Percentiles rank a stretch among this genome's conserved stretches.
Evolutionary conservation across 2,888 invertebrate genomes (phyloP).

Genomic region (Nysson spinosus): DNA sequence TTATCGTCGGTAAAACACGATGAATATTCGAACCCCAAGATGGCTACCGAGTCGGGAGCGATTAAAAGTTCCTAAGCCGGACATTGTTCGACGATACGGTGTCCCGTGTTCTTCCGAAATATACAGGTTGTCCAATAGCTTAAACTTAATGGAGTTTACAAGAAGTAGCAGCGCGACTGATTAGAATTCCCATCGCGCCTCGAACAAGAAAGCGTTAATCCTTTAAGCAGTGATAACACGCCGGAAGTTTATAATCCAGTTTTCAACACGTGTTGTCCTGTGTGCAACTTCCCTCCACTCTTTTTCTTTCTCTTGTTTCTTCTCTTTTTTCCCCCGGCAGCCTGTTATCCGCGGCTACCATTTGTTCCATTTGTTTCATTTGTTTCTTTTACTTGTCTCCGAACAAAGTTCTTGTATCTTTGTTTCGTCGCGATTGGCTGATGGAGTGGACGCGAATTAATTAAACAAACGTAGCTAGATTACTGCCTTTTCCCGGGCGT

Average conservation of each 20-base stretch:
- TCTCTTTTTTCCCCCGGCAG: no score
- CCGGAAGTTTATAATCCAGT: conserved; percentile 62
- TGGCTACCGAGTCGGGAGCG: no score
- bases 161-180: conserved; percentile 33
- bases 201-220: conserved; percentile 53
- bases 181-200: conserved; percentile 44
- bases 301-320: conserved; percentile 9
- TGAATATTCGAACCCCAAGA: no score
- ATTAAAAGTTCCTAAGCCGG: no score
- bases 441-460: no score
- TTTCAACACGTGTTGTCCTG: conserved; percentile 46
- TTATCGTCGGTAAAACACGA: no score
- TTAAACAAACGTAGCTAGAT: no score
- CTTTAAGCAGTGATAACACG: conserved; percentile 60
- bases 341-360: not conserved
- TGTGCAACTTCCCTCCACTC: conserved; percentile 1
- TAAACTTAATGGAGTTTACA: conserved; percentile 14
- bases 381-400: no score
- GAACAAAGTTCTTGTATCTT: no score
- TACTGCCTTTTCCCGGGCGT: no score
- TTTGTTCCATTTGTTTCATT: conserved; percentile 26
- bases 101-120: not conserved
- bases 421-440: no score
- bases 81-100: no score
- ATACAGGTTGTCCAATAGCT: not conserved